Conservation (phyloP, 2,113 vertebrate genomes). For the Poeciliopsis prolifica region DNA sequence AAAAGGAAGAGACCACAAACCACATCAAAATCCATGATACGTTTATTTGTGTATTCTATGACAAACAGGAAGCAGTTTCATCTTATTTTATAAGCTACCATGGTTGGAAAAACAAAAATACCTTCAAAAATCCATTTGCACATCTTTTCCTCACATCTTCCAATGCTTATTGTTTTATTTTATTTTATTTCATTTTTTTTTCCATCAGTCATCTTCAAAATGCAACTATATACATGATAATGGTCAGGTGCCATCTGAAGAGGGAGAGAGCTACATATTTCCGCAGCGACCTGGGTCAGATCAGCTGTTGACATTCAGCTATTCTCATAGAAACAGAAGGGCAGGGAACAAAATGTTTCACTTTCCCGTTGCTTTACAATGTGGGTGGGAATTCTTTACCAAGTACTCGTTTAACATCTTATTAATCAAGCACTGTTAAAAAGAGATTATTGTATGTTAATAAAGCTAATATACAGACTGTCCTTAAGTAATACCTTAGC, state of each 20-base stretch:
- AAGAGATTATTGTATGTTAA: conserved; percentile 37
- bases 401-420: conserved; percentile 37
- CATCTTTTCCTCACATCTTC: conserved; percentile 23
- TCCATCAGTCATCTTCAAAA: conserved; percentile 42
- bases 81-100: conserved; percentile 70
- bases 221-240: conserved; percentile 69
- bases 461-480: conserved; percentile 75
- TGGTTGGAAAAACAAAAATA: conserved; percentile 35
- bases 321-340: conserved; percentile 60
- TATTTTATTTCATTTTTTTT: background rate
- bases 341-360: conserved; percentile 66
- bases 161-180: conserved; percentile 22
- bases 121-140: conserved; percentile 53
- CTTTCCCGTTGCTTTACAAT: conserved; percentile 58
- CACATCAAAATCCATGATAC: conserved; percentile 66
- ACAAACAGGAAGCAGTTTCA: conserved; percentile 76
- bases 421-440: conserved; percentile 49
- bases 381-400: conserved; percentile 20
- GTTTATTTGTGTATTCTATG: conserved; percentile 81
- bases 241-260: conserved; percentile 51
- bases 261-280: conserved; percentile 74
- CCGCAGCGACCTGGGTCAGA: conserved; percentile 57
- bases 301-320: conserved; percentile 76
- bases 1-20: conserved; percentile 1
- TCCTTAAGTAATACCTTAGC: conserved; percentile 71